These are phyloP conservation scores for Mustela erminea DNA, from an alignment of 2,797 vertebrate genomes.

Conservation along the genomic window DNA sequence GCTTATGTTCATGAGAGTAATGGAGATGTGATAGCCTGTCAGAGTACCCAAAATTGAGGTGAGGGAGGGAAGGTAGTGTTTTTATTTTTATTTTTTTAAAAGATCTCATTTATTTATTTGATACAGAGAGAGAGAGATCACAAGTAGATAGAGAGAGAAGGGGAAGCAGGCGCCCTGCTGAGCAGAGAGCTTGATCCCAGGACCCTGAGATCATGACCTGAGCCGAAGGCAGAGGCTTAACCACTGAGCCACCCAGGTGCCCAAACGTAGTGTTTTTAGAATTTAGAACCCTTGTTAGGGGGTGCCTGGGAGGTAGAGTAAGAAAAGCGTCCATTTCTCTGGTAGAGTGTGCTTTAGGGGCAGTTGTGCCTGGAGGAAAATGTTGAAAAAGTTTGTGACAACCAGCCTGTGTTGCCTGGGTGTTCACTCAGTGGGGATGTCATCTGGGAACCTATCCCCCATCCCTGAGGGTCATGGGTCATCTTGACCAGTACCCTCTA, in stretches of 20 bases:
- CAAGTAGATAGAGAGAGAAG: no score
- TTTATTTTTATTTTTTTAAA: no score
- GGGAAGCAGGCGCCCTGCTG: no score
- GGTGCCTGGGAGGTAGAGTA: constrained; percentile 53
- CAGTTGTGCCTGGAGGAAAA: constrained; percentile 47
- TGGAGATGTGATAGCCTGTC: not conserved
- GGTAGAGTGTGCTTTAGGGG: constrained; percentile 64
- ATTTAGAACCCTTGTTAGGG: constrained; percentile 68
- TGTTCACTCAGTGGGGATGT: not conserved
- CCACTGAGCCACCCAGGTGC: no score
- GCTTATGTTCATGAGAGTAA: not conserved
- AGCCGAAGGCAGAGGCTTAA: no score
- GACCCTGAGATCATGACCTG: no score
- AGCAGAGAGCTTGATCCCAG: no score
- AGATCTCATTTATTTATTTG: no score
- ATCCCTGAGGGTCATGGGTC: constrained; percentile 65
- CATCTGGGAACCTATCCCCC: constrained; percentile 70
- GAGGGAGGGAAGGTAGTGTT: not conserved
- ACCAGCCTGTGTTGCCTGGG: constrained; percentile 56
- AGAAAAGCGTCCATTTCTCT: constrained; percentile 70
- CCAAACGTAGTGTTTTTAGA: constrained; percentile 57
- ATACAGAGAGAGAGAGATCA: no score
- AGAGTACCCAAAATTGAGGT: not conserved
- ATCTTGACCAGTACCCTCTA: constrained; percentile 49
- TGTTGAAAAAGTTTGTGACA: constrained; percentile 44